Percentiles rank a stretch among this genome's conserved stretches.
Conservation (phyloP, 2,113 vertebrate genomes). For the Stigmatopora nigra region DNA sequence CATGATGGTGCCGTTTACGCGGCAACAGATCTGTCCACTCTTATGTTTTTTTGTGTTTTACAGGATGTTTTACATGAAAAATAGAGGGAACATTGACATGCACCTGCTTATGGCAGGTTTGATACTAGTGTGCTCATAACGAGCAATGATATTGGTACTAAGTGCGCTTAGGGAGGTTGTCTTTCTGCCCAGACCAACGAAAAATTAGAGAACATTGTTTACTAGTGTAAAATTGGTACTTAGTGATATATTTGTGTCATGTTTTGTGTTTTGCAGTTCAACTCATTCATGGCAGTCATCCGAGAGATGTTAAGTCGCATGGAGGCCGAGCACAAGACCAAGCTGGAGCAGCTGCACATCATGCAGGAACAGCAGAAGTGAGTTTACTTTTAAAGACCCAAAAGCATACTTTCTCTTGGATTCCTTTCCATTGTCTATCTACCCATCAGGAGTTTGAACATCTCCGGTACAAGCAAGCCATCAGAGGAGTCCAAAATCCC, state of each 20-base stretch:
- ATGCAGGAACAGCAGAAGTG: conserved; percentile 99
- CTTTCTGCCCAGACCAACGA: no score
- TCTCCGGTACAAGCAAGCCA: conserved; percentile 75
- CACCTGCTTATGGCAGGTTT: no score
- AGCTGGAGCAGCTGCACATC: conserved; percentile 90
- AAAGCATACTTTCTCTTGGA: neutral
- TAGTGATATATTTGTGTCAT: no score
- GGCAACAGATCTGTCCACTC: no score
- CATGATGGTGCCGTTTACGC: no score
- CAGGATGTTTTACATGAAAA: no score
- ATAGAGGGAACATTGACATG: no score
- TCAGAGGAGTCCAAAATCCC: conserved; percentile 75
- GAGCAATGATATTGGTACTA: no score
- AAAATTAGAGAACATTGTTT: no score
- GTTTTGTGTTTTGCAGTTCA: conserved; percentile 75
- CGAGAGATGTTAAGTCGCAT: conserved; percentile 91
- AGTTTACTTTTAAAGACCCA: neutral
- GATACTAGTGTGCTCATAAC: no score
- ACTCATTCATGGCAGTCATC: conserved; percentile 94
- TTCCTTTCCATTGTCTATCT: neutral
- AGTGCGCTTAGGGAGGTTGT: no score
- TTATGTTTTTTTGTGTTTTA: no score
- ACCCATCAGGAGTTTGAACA: conserved; percentile 75
- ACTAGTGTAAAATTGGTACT: neutral
- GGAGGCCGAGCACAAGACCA: conserved; percentile 95